These are phyloP conservation scores for Marmota flaviventris DNA, from an alignment of 2,113 vertebrate species.

Conservation along the genomic window DNA sequence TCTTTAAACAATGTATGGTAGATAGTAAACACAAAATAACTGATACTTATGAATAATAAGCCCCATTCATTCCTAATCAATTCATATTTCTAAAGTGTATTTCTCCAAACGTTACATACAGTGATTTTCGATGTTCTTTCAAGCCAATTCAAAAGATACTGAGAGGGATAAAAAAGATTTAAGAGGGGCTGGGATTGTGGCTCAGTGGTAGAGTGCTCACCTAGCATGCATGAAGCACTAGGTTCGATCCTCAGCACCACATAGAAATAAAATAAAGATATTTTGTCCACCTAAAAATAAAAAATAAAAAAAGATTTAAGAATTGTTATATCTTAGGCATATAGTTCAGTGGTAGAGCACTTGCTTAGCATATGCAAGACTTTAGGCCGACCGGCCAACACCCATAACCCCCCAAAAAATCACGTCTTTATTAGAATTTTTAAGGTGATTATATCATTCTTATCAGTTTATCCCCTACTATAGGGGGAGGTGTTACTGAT, in stretches of 20 bases:
- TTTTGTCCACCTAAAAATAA: no score
- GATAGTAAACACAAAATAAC: constrained; percentile 23
- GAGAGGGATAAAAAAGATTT: constrained; percentile 33
- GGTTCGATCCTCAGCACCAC: no score
- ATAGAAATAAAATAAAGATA: no score
- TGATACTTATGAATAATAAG: constrained; percentile 5
- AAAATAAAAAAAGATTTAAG: constrained; percentile 18
- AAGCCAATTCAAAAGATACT: constrained; percentile 66
- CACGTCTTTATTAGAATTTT: constrained; percentile 39
- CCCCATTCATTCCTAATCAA: not conserved
- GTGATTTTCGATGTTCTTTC: constrained; percentile 31
- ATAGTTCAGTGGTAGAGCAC: not conserved
- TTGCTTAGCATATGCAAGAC: not conserved
- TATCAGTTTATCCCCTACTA: not conserved
- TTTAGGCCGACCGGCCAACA: not conserved
- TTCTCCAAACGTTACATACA: constrained; percentile 38
- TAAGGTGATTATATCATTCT: constrained; percentile 32
- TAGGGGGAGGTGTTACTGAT: no score
- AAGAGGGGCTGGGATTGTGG: not conserved
- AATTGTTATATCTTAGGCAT: not conserved
- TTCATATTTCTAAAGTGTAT: constrained; percentile 49
- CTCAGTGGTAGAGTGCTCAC: no score
- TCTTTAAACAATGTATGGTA: constrained; percentile 52
- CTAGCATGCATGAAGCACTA: no score
- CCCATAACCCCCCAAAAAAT: not conserved